These are phyloP conservation scores for Pissodes strobi DNA, from an alignment of 1,140 invertebrate species.

Conservation along the genomic window DNA sequence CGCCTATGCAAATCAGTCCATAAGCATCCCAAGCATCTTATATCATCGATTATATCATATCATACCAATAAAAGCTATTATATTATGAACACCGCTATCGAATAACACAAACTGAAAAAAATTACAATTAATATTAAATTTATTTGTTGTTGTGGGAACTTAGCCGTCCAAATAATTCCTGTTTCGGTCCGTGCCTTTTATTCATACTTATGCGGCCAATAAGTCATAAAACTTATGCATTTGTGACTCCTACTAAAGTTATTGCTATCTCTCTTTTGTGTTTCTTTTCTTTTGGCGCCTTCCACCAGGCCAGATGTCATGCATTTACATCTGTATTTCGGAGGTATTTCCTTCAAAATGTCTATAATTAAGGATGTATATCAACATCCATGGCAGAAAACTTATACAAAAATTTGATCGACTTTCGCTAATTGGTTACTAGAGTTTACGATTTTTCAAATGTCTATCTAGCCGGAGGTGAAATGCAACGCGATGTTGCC, in stretches of 20 bases:
- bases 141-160: background rate
- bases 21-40: background rate
- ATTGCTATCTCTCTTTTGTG: constrained; percentile 36
- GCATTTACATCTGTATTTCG: background rate
- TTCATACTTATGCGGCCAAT: constrained; percentile 36
- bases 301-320: background rate
- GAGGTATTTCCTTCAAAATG: background rate
- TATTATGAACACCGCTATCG: background rate
- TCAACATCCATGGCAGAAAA: background rate
- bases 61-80: constrained; percentile 10
- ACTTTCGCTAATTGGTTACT: background rate
- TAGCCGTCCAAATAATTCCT: background rate
- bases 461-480: background rate
- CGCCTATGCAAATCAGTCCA: too few relatives aligned
- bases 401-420: background rate
- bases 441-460: background rate
- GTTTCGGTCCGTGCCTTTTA: background rate
- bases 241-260: constrained; percentile 43
- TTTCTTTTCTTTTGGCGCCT: constrained; percentile 3
- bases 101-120: background rate
- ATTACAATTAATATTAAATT: constrained; percentile 9
- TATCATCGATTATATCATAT: background rate
- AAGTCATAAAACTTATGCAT: constrained; percentile 48
- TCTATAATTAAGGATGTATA: background rate
- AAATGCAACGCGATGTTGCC: background rate